Evolutionary conservation across 2,797 vertebrate species (phyloP).

Genomic region (Trachurus trachurus): DNA sequence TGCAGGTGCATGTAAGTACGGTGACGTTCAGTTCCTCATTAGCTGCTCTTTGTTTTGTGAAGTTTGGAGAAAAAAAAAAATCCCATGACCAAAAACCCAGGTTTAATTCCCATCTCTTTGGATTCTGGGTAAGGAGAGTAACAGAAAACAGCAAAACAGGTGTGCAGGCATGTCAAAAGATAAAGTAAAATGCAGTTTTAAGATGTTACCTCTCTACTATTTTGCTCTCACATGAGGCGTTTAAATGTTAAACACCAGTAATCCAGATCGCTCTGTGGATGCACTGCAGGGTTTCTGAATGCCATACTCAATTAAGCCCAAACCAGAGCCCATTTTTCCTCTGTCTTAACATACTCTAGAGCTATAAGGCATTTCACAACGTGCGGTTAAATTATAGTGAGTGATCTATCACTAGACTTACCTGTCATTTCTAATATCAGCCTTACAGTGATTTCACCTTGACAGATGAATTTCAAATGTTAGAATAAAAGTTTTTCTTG

Average conservation of each 20-base stretch:
- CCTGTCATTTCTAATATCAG: background rate
- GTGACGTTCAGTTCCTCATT: constrained; percentile 9
- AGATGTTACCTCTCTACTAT: background rate
- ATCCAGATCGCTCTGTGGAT: constrained; percentile 4
- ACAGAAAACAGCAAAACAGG: constrained; percentile 5
- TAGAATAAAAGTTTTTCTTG: no score
- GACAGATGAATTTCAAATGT: no score
- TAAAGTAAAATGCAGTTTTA: background rate
- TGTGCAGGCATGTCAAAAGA: background rate
- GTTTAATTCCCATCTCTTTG: background rate
- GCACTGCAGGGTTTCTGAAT: background rate
- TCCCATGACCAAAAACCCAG: background rate
- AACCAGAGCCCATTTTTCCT: background rate
- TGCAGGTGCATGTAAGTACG: background rate
- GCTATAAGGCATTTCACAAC: background rate
- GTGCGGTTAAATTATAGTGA: constrained; percentile 8
- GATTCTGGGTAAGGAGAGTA: background rate
- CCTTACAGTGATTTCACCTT: no score
- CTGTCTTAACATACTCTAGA: background rate
- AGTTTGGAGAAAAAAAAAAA: constrained; percentile 13
- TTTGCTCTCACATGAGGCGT: background rate
- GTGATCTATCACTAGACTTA: no score
- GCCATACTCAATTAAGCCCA: constrained; percentile 27
- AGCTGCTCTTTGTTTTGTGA: constrained; percentile 18
- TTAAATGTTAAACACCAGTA: constrained; percentile 31